These are phyloP conservation scores for Gobius niger DNA, from an alignment of 2,113 vertebrate species.

Conservation along the genomic window DNA sequence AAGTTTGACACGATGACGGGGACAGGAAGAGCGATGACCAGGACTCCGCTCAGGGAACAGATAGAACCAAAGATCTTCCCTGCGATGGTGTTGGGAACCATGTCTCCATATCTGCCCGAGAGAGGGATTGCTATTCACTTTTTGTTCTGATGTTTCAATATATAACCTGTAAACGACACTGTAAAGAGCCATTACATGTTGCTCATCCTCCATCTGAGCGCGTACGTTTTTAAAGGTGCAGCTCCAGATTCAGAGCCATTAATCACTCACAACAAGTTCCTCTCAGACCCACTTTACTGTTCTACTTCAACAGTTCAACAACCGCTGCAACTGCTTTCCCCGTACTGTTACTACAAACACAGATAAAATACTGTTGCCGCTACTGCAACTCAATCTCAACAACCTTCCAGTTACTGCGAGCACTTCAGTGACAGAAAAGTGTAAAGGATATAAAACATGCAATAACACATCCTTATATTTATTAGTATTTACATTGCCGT, in stretches of 20 bases:
- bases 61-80: constrained; percentile 75
- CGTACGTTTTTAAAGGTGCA: background rate
- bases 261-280: background rate
- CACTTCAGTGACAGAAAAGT: no score
- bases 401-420: background rate
- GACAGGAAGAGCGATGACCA: constrained; percentile 71
- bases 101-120: constrained; percentile 63
- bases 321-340: background rate
- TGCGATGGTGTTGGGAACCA: constrained; percentile 70
- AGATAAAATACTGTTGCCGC: background rate
- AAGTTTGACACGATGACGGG: constrained; percentile 75
- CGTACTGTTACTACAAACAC: background rate
- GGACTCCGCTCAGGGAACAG: constrained; percentile 69
- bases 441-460: no score
- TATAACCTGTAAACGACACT: no score
- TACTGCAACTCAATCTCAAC: background rate
- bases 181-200: no score
- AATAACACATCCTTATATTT: no score
- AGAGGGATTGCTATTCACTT: no score
- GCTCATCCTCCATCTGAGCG: no score
- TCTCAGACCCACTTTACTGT: constrained; percentile 5
- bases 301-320: background rate
- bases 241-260: background rate
- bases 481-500: no score
- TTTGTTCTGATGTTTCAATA: no score